Evolutionary conservation across 1,140 invertebrate genomes (phyloP).

Genomic region (Bombus sibiricus): DNA sequence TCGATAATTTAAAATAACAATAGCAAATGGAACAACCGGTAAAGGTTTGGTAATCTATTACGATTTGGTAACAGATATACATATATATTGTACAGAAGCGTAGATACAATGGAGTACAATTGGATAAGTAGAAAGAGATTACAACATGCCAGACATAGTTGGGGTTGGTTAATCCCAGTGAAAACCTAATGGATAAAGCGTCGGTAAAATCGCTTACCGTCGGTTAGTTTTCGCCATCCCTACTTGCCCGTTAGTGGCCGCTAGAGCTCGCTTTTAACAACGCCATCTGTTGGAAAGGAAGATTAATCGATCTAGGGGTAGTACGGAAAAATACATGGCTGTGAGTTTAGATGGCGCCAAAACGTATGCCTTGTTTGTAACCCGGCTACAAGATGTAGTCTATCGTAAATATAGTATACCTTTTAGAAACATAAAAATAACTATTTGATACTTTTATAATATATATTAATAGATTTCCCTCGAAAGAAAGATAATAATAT

Average conservation of each 20-base stretch:
- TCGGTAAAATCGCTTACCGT: constrained; percentile 63
- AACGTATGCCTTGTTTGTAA: background rate
- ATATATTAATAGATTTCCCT: background rate
- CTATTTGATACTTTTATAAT: background rate
- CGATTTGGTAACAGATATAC: background rate
- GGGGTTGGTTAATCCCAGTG: constrained; percentile 6
- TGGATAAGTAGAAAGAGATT: constrained; percentile 9
- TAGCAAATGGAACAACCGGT: background rate
- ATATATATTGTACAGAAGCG: background rate
- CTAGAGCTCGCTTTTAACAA: constrained; percentile 39
- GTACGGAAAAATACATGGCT: constrained; percentile 54
- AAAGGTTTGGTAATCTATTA: background rate
- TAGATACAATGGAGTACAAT: background rate
- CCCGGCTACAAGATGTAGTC: background rate
- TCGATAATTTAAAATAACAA: background rate
- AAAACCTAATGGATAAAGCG: constrained; percentile 2
- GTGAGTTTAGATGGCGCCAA: constrained; percentile 60
- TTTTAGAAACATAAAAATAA: background rate
- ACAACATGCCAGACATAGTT: background rate
- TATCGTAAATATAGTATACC: background rate
- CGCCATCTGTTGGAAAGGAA: constrained; percentile 61
- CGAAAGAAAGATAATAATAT: no score
- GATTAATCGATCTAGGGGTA: constrained; percentile 58
- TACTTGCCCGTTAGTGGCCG: constrained; percentile 5
- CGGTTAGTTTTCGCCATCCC: constrained; percentile 52